Evolutionary conservation across 30 jellyfish, hydroid and myxozoan genomes (phyloP).

Genomic region (Turritopsis rubra): DNA sequence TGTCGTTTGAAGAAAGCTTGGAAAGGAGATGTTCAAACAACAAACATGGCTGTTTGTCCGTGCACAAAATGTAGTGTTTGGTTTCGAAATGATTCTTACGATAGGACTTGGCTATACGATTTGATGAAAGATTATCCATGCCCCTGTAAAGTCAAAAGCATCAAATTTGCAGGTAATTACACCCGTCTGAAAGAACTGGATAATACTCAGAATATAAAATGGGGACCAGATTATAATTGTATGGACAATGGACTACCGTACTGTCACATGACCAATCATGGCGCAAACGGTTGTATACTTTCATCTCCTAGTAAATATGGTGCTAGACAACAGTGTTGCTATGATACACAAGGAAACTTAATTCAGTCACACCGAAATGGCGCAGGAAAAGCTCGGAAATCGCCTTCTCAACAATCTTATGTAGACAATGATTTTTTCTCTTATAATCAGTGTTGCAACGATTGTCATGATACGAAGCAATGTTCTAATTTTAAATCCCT

Average conservation of each 20-base stretch:
- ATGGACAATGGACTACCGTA: constrained; percentile 7
- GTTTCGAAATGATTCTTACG: constrained; percentile 13
- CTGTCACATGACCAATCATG: constrained; percentile 20
- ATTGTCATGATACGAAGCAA: constrained; percentile 7
- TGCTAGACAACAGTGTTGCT: constrained; percentile 44
- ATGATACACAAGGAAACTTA: constrained; percentile 14
- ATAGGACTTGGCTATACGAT: constrained; percentile 22
- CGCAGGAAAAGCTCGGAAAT: constrained; percentile 37
- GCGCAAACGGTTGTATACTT: constrained; percentile 38
- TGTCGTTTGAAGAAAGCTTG: not conserved
- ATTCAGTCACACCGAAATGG: constrained; percentile 27
- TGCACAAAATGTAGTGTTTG: constrained; percentile 24
- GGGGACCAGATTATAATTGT: constrained; percentile 27
- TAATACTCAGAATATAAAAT: constrained; percentile 3
- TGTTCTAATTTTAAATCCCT: not conserved
- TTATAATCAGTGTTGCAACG: constrained; percentile 22
- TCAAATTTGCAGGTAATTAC: not conserved
- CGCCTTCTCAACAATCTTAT: not conserved
- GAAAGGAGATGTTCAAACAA: not conserved
- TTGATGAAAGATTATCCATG: constrained; percentile 22
- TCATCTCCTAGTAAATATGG: constrained; percentile 23
- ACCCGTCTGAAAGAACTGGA: constrained; percentile 12
- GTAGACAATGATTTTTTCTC: constrained; percentile 11
- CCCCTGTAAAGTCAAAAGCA: constrained; percentile 32
- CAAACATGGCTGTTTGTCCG: not conserved